These are phyloP conservation scores for Pammene fasciana DNA, from an alignment of 2,888 invertebrate species.

Conservation along the genomic window DNA sequence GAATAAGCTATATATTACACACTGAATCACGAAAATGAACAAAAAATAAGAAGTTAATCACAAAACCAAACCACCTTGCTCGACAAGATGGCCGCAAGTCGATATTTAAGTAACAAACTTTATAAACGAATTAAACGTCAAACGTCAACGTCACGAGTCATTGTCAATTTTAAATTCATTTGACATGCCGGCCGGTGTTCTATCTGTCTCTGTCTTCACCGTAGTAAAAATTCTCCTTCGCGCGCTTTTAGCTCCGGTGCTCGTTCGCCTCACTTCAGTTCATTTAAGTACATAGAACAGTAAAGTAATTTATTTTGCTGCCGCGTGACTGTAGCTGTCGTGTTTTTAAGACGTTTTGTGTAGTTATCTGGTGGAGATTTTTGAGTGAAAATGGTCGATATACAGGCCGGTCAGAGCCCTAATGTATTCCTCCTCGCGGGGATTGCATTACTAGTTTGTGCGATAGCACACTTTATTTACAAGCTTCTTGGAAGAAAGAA, in stretches of 20 bases:
- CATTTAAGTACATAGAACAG: slow-evolving; percentile 49
- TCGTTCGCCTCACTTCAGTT: slow-evolving; percentile 50
- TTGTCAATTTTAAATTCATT: too few species aligned
- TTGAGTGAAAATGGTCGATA: slow-evolving; percentile 77
- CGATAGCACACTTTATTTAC: slow-evolving; percentile 70
- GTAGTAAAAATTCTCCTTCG: slow-evolving; percentile 36
- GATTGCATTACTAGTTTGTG: slow-evolving; percentile 64
- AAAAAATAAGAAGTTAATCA: too few species aligned
- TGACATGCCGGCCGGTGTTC: slow-evolving; percentile 32
- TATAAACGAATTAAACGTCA: slow-evolving; percentile 22
- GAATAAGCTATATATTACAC: too few species aligned
- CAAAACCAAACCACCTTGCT: too few species aligned
- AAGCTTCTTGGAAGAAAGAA: slow-evolving; percentile 68
- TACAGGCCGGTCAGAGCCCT: slow-evolving; percentile 65
- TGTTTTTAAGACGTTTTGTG: slow-evolving; percentile 50
- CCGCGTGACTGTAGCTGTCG: slow-evolving; percentile 70
- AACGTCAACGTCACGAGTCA: slow-evolving; percentile 34
- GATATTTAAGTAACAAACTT: slow-evolving; percentile 9
- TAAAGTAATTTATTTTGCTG: slow-evolving; percentile 51
- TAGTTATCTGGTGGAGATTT: slow-evolving; percentile 57
- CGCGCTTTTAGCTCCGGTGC: slow-evolving; percentile 44
- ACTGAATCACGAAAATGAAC: too few species aligned
- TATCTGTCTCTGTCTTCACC: slow-evolving; percentile 37
- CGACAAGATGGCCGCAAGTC: too few species aligned
- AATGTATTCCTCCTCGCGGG: slow-evolving; percentile 63